Evolutionary conservation across 2,797 vertebrate genomes (phyloP), one percentile per base, ranked within the genome.

Genomic region (Meda fulgida): DNA sequence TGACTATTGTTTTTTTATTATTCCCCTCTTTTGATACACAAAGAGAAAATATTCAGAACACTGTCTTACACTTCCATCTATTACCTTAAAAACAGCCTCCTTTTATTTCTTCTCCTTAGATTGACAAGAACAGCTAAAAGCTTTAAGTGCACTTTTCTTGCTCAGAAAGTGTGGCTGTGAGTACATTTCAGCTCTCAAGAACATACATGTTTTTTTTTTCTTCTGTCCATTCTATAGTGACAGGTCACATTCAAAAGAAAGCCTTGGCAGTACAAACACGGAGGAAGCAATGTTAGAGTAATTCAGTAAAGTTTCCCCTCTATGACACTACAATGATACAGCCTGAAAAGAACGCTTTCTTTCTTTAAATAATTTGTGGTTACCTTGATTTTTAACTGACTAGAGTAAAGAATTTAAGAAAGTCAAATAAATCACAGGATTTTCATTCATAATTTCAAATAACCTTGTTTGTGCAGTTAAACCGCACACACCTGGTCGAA

Each of bases 51-150:
- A 69, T 60, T 65, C 23, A 36, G 60, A 29, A 67, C 72, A 75
- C 60, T 58, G 34, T 73, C 58, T 81, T 66, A 82, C 67, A 58
- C 38, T 16, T 58, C 9, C 34, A 71, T 83, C 51, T 29, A 58
- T 69, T 53, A 71, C 60, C 46, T 69, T 79, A 85, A 84, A 84
- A 63, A 87, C 72, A 70, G 21, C 16, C 58, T 69, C 58, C 72
- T 78, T 67, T 55, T 78, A 77, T 70, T 78, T 77, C n/a, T 55
- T 36, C 38, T 86, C 70, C 31, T 86, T 34, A 80, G 77, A 83
- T 65, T 88, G 83, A 88, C 83, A 89, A 81, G 82, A 80, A 88
- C 75, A 88, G 79, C 78, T 85, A 89, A 86, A 88, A 88, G 82
- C 75, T 84, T 76, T 72, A 58, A 55, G 83, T 70, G 72, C 83